Evolutionary conservation across 1,140 invertebrate genomes (phyloP), one percentile per base, ranked within the genome.

Genomic region (Hestina assimilis): DNA sequence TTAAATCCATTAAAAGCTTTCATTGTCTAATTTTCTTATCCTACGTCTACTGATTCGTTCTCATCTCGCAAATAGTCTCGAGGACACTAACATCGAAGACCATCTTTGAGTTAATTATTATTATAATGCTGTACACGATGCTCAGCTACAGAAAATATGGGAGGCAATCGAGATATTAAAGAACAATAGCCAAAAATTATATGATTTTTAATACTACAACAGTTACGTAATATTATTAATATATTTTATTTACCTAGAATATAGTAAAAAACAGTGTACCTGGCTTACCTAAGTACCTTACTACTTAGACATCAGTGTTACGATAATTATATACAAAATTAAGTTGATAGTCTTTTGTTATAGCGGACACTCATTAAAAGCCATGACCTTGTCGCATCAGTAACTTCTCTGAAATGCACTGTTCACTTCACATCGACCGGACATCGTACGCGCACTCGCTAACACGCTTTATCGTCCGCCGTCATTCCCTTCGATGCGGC

Each of bases 181-280:
- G 42, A 56, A 65, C 55, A 63, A 65, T 63, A 72, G 67, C 67
- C 72, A 63, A 71, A 70, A 69, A 65, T 67, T 72, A 66, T 60
- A 66, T 59, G 45, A 43, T 50, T 75, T 63, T 65, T 58, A 74
- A 72, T 68, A 68, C 83, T 87, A 87, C 79, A 87, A 84, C 79
- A 87, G 79, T 83, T 84, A 83, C 74, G 69, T 71, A 72, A 77
- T 76, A 38, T 38, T 38, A 38, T 17, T 38, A 38, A 17, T 9
- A 28, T 75, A 76, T 74, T n/a, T 75, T 78, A 58, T 63, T 79
- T 81, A 83, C 68, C 75, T 87, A 87, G 62, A 72, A 83, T 87
- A 87, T 86, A 84, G 79, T 87, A 85, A 87, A 87, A 87, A 87
- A 87, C 82, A 80, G 80, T 83, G 76, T 83, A 74, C 79, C 70